Percentiles rank a stretch among this genome's conserved stretches.
Evolutionary conservation across 2,113 vertebrate genomes (phyloP).

Genomic region (Charina bottae): DNA sequence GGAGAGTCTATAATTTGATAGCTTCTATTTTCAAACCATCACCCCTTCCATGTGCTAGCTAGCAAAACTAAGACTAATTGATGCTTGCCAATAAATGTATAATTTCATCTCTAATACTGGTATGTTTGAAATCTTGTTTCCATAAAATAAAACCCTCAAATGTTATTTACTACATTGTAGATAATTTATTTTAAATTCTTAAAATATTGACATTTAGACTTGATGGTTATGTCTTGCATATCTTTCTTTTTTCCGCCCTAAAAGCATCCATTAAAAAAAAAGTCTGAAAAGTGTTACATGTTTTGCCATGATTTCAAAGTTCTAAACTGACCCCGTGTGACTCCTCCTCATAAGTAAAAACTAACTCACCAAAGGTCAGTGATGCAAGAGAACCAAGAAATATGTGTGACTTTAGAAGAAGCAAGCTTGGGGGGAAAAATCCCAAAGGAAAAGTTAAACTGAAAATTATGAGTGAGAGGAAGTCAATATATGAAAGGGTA

Average conservation of each 20-base stretch:
- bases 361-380: neutral
- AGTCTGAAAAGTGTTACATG: neutral
- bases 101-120: neutral
- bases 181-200: neutral
- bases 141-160: neutral
- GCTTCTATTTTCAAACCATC: neutral
- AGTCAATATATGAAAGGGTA: neutral
- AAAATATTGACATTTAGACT: neutral
- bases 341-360: neutral
- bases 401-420: neutral
- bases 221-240: neutral
- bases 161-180: neutral
- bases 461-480: neutral
- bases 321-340: neutral
- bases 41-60: neutral
- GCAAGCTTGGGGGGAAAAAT: neutral
- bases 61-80: neutral
- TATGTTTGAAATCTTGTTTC: neutral
- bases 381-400: conserved; percentile 32
- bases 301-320: neutral
- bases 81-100: neutral
- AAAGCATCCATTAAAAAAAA: neutral
- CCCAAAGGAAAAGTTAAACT: neutral
- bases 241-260: neutral
- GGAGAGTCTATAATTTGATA: no score